Conservation (phyloP, 2,797 vertebrate genomes). For the Anguilla anguilla region DNA sequence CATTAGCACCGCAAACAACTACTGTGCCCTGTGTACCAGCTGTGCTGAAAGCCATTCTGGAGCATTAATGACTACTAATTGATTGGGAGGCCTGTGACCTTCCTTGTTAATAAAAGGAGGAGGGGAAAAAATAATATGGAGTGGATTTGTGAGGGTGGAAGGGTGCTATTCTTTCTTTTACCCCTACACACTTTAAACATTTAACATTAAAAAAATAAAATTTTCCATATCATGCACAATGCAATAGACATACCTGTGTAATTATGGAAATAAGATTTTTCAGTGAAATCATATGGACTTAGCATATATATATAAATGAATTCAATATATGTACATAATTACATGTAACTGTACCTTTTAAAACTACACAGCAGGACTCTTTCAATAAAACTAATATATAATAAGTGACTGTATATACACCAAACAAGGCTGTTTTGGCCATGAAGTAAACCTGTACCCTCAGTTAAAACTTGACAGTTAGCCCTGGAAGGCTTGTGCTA, state of each 20-base stretch:
- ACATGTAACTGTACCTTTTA: no score
- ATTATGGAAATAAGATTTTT: no score
- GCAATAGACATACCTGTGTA: no score
- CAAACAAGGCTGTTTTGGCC: no score
- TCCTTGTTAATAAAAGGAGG: conserved; percentile 28
- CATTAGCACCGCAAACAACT: conserved; percentile 24
- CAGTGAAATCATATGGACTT: no score
- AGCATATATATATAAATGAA: background rate
- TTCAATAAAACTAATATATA: no score
- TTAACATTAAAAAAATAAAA: background rate
- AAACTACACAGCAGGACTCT: no score
- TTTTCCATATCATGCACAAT: conserved; percentile 7
- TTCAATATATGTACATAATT: no score
- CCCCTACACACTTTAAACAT: conserved; percentile 5
- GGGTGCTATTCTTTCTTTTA: conserved; percentile 23
- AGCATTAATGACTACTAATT: conserved; percentile 31
- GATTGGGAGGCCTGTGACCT: conserved; percentile 28
- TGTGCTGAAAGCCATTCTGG: conserved; percentile 18
- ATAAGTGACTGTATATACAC: no score
- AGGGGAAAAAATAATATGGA: background rate
- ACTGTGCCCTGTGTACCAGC: background rate
- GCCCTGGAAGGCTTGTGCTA: background rate
- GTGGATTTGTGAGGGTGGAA: background rate
- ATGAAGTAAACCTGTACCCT: background rate
- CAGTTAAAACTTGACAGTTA: background rate